Base-by-base conservation (phyloP, 2,888 invertebrate species). In the Sepioteuthis lessoniana region DNA sequence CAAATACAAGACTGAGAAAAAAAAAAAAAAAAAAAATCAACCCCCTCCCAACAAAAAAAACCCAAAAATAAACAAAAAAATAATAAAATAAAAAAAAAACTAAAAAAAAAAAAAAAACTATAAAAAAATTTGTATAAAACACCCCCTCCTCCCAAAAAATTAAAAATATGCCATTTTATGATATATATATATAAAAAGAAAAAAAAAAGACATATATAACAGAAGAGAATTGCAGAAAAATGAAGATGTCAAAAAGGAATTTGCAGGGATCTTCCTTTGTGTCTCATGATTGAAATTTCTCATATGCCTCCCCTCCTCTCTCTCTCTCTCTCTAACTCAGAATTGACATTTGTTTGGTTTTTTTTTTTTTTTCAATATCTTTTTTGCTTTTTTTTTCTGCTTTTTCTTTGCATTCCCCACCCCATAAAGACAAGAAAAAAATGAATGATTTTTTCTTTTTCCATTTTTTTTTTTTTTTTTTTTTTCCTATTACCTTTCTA, bases 181-280 rank as follows among this genome's bases (percentile, higher is more conserved):
- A 92, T 92, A 55, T 50, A 50, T 50, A 50, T 19, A 50, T 19
- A 50, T 46, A 28, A 91, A 31, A 42, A 37, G 13, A 90, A n/a
- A 37, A 10, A 13, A 90, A 90, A 90, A 90, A 90, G 42, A 42
- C 31, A 76, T 35, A 76, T 31, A 60, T 76, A 76, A 13, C 76
- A n/a, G 76, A 76, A 76, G 76, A 35, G 76, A 76, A 76, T 76
- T 76, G 76, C 76, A 76, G 76, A 76, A 76, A 60, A 76, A 76
- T 76, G 35, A 35, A 35, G 76, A 76, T 76, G 76, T 76, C 76
- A 35, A 76, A 76, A 76, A 10, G 76, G n/a, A 76, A 76, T 76
- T 76, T 76, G 76, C 76, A 76, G 76, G 76, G 76, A 76, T 76
- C 76, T 76, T 76, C 76, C 35, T 76, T 76, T 55, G 55, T 76